Conservation (phyloP, 2,113 vertebrate species). For the Helogale parvula region DNA sequence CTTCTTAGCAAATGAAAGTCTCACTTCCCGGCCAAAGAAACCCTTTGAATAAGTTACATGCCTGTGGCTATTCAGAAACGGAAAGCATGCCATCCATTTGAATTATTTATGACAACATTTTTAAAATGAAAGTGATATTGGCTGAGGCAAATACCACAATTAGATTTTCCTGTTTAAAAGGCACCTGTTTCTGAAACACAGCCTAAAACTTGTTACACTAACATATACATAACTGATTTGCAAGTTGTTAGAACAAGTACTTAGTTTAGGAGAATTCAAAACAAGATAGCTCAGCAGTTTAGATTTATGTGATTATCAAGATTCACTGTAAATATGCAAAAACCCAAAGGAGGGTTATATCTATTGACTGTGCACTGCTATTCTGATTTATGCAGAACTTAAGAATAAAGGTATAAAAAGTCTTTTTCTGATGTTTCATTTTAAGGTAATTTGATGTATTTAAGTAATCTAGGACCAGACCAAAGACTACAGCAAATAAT, state of each 20-base stretch:
- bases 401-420: constrained; percentile 13
- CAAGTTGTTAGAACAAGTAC: neutral
- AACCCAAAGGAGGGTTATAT: neutral
- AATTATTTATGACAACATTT: constrained; percentile 52
- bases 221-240: neutral
- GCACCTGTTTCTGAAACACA: constrained; percentile 49
- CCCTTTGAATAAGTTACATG: neutral
- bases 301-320: neutral
- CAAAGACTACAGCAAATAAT: neutral
- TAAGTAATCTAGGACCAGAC: neutral
- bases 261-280: neutral
- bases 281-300: neutral
- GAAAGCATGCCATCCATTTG: neutral
- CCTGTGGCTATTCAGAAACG: neutral
- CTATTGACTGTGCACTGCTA: neutral
- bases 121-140: neutral
- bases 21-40: neutral
- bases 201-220: neutral
- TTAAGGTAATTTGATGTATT: constrained; percentile 28
- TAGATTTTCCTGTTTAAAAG: constrained; percentile 46
- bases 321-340: neutral
- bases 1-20: neutral
- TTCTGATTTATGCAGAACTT: neutral
- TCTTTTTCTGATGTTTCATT: neutral
- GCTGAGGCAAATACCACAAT: neutral